phyloP scores from a whole-genome alignment of 2,888 invertebrate genomes.

The Crepidodera aurea region DNA sequence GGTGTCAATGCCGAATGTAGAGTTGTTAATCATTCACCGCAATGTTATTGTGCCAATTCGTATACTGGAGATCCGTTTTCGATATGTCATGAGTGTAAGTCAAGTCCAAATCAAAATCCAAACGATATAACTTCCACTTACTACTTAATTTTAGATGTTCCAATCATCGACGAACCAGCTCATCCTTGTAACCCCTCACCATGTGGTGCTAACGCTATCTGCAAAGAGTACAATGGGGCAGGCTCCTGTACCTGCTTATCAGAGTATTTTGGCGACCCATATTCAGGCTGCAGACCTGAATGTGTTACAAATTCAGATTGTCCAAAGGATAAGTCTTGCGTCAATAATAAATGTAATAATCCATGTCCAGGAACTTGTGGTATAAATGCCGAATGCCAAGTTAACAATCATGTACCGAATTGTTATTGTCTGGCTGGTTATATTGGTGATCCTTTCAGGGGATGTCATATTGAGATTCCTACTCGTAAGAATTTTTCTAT shows the following conservation, averaged over 20 bases:
- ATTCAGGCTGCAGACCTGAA: conserved; percentile 84
- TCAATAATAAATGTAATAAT: conserved; percentile 85
- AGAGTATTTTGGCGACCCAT: conserved; percentile 88
- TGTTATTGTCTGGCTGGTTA: conserved; percentile 81
- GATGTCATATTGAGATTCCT: conserved; percentile 60
- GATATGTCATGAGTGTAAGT: too few species aligned
- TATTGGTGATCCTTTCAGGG: conserved; percentile 75
- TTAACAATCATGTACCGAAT: conserved; percentile 82
- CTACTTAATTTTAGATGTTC: conserved; percentile 43
- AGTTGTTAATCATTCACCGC: conserved; percentile 84
- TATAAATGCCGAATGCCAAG: conserved; percentile 78
- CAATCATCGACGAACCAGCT: conserved; percentile 65
- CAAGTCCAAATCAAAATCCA: too few species aligned
- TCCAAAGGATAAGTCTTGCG: conserved; percentile 76
- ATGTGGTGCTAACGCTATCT: conserved; percentile 85
- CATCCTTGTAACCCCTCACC: conserved; percentile 87
- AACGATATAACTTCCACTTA: neutral
- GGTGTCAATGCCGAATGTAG: conserved; percentile 80
- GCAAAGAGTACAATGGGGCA: conserved; percentile 82
- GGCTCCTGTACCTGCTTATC: conserved; percentile 84
- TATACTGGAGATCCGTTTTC: conserved; percentile 87
- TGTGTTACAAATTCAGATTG: conserved; percentile 87
- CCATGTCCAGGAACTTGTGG: conserved; percentile 87
- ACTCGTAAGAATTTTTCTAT: conserved; percentile 51
- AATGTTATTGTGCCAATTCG: conserved; percentile 81